These are phyloP conservation scores for Monomorium pharaonis DNA, from an alignment of 1,140 invertebrate genomes.

Conservation along the genomic window DNA sequence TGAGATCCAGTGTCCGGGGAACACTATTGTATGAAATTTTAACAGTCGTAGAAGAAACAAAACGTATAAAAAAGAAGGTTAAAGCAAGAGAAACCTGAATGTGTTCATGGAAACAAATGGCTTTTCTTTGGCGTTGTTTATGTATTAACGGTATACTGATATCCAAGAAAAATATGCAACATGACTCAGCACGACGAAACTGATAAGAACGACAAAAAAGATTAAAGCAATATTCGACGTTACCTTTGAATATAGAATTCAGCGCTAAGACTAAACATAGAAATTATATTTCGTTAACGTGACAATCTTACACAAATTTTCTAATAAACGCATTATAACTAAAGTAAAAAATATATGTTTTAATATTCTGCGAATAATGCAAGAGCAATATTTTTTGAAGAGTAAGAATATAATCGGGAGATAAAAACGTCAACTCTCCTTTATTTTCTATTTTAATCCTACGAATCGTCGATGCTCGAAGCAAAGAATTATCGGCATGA, in stretches of 20 bases:
- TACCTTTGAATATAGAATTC: not conserved
- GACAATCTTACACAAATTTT: not conserved
- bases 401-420: not conserved
- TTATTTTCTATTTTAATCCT: constrained; percentile 12
- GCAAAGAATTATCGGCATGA: constrained; percentile 3
- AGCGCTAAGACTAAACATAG: not conserved
- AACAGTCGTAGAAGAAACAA: not conserved
- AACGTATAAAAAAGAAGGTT: too few relatives aligned
- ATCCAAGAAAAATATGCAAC: not conserved
- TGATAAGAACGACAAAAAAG: constrained; percentile 14
- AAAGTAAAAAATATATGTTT: not conserved
- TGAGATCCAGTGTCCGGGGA: not conserved
- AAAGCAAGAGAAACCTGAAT: not conserved
- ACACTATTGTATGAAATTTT: not conserved
- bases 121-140: not conserved
- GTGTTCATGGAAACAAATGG: not conserved
- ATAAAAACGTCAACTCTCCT: not conserved
- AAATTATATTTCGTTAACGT: constrained; percentile 8
- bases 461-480: constrained; percentile 10
- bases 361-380: not conserved
- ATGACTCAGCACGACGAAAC: not conserved
- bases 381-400: not conserved
- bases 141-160: not conserved
- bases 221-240: constrained; percentile 9
- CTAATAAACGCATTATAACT: not conserved